Conservation (phyloP, 2,888 invertebrate species). For the Latheticus oryzae region DNA sequence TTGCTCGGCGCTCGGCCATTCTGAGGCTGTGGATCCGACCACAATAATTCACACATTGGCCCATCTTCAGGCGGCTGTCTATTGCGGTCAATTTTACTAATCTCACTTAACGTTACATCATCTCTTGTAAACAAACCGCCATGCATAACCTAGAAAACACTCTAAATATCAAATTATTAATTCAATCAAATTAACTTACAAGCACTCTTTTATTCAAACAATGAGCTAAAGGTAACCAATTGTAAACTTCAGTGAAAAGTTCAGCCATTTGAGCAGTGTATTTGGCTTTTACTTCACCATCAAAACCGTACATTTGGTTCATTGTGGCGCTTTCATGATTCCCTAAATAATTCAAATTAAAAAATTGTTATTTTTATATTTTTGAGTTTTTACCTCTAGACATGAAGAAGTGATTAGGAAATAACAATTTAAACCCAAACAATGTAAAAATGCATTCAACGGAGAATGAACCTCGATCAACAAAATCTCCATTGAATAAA, state of each 20-base stretch:
- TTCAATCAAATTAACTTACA: conserved; percentile 65
- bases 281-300: conserved; percentile 97
- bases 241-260: conserved; percentile 98
- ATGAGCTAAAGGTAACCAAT: conserved; percentile 96
- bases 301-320: conserved; percentile 99
- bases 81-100: conserved; percentile 88
- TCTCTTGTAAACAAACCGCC: conserved; percentile 97
- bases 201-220: conserved; percentile 88
- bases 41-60: conserved; percentile 95
- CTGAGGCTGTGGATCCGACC: conserved; percentile 98
- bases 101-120: conserved; percentile 92
- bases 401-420: conserved; percentile 97
- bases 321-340: conserved; percentile 98
- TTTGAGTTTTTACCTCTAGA: conserved; percentile 85
- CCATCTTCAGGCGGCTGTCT: conserved; percentile 98
- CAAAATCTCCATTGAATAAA: conserved; percentile 99
- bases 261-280: conserved; percentile 96
- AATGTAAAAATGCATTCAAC: conserved; percentile 98
- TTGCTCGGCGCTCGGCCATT: conserved; percentile 92
- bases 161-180: conserved; percentile 1
- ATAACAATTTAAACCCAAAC: conserved; percentile 96
- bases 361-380: conserved; percentile 1
- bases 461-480: conserved; percentile 98
- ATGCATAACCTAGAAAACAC: conserved; percentile 85
- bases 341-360: conserved; percentile 70